Base-by-base conservation (phyloP, 2,797 vertebrate species). In the Microtus californicus region DNA sequence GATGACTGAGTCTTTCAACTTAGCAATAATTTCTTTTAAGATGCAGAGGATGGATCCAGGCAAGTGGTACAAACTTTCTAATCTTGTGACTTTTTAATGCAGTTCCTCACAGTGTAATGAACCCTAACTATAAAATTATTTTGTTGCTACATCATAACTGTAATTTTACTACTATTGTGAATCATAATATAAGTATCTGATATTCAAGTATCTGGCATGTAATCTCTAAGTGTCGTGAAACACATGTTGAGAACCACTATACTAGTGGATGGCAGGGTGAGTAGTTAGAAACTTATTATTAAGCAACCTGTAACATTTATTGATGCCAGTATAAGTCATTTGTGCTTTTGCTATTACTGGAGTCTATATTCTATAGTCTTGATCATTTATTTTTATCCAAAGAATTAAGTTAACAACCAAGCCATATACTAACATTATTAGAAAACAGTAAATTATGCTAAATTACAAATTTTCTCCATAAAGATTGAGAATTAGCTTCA, bases 401-500 rank as follows among this genome's bases (percentile, higher is more conserved):
- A 93, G 3, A 29, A 81, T 87, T 27, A 82, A 87, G 31, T 15
- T 3, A 61, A 85, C 82, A 82, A 88, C 11, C 3, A 87, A 92
- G 29, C 25, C 12, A 85, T 11, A 51, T 17, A 78, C 11, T 90
- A 88, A 69, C 1, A 79, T n/a, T 78, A 78, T 4, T 65, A 40
- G 40, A 8, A 94, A 93, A 87, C 4, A 85, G 74, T 88, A 95
- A 90, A 56, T 81, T 45, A 48, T 54, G 71, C 15, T 87, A 93
- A 69, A 86, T 31, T 15, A 85, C 43, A 89, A 76, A 25, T 37
- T 95, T 94, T 77, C 27, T 80, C 14, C 56, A 73, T 88, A 90
- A 96, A 74, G 15, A n/a, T 27, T 65, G 3, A 29, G 40, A 93
- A 95, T 94, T 96, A 85, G 69, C 43, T 80, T 77, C 31, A 86